Evolutionary conservation across 2,888 invertebrate species (phyloP).

Genomic region (Microdon myrmicae): DNA sequence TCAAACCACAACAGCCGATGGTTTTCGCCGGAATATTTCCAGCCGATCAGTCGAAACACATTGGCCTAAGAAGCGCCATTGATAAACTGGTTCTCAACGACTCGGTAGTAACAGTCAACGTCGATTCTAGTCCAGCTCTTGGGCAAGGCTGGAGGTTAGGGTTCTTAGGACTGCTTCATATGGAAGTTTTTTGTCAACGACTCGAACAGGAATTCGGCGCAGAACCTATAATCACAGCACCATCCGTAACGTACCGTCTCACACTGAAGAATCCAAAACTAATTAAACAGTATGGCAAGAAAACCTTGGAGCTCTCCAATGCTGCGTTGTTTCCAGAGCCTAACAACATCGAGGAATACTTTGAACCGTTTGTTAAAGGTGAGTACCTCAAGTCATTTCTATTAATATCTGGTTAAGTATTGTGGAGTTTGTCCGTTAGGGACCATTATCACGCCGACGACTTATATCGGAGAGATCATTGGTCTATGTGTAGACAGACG

Average conservation of each 20-base stretch:
- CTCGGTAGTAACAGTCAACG: slow-evolving; percentile 83
- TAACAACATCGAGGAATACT: slow-evolving; percentile 76
- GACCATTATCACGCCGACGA: slow-evolving; percentile 87
- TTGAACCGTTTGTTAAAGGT: slow-evolving; percentile 87
- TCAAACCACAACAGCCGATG: slow-evolving; percentile 79
- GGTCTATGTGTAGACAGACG: slow-evolving; percentile 80
- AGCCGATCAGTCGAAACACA: slow-evolving; percentile 86
- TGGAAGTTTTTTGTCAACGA: slow-evolving; percentile 89
- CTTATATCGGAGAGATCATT: slow-evolving; percentile 77
- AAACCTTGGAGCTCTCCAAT: slow-evolving; percentile 77
- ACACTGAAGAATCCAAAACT: slow-evolving; percentile 79
- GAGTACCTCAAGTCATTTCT: slow-evolving; percentile 55
- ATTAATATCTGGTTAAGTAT: too few species aligned
- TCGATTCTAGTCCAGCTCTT: slow-evolving; percentile 86
- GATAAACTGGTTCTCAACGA: slow-evolving; percentile 95
- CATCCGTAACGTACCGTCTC: slow-evolving; percentile 84
- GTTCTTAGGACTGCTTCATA: slow-evolving; percentile 85
- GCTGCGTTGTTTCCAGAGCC: slow-evolving; percentile 78
- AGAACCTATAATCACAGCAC: slow-evolving; percentile 84
- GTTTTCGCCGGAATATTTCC: slow-evolving; percentile 90
- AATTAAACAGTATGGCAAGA: slow-evolving; percentile 73
- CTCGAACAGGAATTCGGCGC: slow-evolving; percentile 86
- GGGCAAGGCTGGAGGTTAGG: slow-evolving; percentile 91
- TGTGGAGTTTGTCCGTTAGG: slow-evolving; percentile 70
- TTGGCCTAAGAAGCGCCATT: slow-evolving; percentile 80